Percentiles rank a stretch among this genome's conserved stretches.
Evolutionary conservation across 2,113 vertebrate genomes (phyloP).

Genomic region (Promerops cafer): DNA sequence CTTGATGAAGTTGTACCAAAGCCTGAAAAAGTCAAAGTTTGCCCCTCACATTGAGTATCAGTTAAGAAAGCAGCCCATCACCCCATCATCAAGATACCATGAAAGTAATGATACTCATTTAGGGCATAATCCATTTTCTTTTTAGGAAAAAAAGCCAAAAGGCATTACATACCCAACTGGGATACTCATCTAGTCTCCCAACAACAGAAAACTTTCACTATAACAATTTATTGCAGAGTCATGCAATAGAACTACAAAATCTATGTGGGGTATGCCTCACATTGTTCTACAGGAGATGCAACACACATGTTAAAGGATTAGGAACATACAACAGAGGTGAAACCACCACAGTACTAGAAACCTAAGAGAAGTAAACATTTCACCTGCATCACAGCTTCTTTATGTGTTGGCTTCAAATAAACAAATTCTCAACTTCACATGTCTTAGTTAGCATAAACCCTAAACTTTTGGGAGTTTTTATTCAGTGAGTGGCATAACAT

Average conservation of each 20-base stretch:
- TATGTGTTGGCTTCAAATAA: background rate
- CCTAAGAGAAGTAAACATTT: background rate
- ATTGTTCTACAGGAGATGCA: background rate
- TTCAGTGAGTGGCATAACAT: background rate
- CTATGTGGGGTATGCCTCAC: accelerated
- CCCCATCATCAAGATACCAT: background rate
- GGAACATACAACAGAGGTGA: accelerated
- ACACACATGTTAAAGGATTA: background rate
- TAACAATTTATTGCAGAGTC: background rate
- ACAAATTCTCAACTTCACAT: background rate
- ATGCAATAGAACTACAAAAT: background rate
- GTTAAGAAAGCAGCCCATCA: background rate
- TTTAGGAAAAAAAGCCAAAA: background rate
- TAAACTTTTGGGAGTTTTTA: accelerated
- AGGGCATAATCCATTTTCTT: background rate
- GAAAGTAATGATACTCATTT: background rate
- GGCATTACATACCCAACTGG: background rate
- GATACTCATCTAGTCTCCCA: background rate
- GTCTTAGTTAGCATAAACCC: background rate
- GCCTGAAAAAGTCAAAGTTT: background rate
- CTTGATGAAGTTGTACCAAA: background rate
- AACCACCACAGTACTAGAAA: background rate
- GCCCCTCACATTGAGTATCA: background rate
- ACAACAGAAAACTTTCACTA: background rate
- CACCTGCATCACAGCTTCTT: background rate